phyloP scores from a whole-genome alignment of 2,113 vertebrate genomes.

The Mohoua ochrocephala region DNA sequence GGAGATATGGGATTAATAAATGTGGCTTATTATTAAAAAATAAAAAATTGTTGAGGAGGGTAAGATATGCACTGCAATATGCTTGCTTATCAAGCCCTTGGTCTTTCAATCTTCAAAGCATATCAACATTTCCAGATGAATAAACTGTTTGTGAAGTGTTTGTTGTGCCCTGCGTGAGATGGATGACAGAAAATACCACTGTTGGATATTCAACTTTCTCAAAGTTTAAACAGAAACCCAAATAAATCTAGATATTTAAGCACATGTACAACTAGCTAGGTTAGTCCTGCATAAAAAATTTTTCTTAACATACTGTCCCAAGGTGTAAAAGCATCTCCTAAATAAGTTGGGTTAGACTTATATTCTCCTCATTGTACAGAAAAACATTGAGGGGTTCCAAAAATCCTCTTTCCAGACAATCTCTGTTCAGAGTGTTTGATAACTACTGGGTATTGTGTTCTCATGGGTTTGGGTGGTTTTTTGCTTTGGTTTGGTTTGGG shows the following conservation, averaged over 20 bases:
- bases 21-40: not conserved
- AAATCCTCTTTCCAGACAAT: not conserved
- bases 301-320: not conserved
- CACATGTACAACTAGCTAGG: accelerated
- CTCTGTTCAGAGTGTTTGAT: not conserved
- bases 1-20: not conserved
- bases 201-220: not conserved
- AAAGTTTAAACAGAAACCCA: not conserved
- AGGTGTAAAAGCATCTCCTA: not conserved
- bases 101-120: not conserved
- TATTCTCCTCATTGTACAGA: not conserved
- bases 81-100: not conserved
- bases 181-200: not conserved
- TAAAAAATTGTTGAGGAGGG: not conserved
- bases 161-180: not conserved
- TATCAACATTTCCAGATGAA: not conserved
- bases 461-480: not conserved
- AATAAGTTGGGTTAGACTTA: not conserved
- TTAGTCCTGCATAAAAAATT: not conserved
- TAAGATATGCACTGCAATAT: not conserved
- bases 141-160: not conserved
- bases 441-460: not conserved
- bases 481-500: not conserved
- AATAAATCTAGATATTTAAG: not conserved
- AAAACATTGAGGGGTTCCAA: not conserved